Evolutionary conservation across 2,113 vertebrate genomes (phyloP).

Genomic region (Phalacrocorax aristotelis): DNA sequence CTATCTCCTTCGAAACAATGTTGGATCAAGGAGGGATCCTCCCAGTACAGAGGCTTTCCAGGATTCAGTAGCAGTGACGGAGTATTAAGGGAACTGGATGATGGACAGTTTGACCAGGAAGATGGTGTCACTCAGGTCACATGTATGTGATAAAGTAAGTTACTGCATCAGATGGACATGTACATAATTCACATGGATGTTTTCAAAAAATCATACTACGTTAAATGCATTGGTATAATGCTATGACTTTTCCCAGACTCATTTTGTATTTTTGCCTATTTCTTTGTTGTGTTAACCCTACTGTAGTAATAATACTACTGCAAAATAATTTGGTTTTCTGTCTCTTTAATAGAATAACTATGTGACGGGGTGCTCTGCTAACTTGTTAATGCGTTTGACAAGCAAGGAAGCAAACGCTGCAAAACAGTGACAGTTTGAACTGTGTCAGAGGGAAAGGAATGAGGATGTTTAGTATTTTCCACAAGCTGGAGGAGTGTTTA

Average conservation of each 20-base stretch:
- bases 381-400: slow-evolving; percentile 15
- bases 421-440: neutral
- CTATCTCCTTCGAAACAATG: slow-evolving; percentile 28
- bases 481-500: neutral
- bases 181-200: neutral
- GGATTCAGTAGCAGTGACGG: slow-evolving; percentile 81
- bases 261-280: neutral
- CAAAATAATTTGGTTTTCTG: neutral
- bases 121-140: slow-evolving; percentile 95
- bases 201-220: neutral
- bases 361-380: neutral
- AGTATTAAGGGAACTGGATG: slow-evolving; percentile 86
- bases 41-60: slow-evolving; percentile 73
- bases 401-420: slow-evolving; percentile 18
- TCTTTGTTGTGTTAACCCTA: slow-evolving; percentile 3
- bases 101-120: slow-evolving; percentile 90
- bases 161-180: neutral
- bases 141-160: slow-evolving; percentile 82
- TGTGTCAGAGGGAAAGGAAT: neutral
- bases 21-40: slow-evolving; percentile 55
- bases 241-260: neutral
- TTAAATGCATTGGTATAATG: neutral
- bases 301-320: slow-evolving; percentile 51
- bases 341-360: neutral
- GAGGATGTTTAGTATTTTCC: neutral